Conservation (phyloP, 2,113 vertebrate genomes). For the Genyomyrus donnyi region DNA sequence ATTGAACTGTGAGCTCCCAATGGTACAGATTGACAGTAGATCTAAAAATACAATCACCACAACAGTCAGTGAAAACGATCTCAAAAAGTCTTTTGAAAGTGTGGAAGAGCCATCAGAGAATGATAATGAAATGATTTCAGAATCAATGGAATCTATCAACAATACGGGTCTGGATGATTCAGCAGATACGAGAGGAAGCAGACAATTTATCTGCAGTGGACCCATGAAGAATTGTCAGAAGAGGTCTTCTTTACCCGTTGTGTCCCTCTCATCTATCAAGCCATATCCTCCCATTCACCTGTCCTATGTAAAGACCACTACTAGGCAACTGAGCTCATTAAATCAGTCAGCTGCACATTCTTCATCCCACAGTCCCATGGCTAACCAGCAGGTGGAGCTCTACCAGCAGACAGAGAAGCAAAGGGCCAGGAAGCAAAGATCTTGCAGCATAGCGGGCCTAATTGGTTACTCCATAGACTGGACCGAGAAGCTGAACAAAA, state of each 20-base stretch:
- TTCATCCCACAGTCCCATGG: slow-evolving; percentile 69
- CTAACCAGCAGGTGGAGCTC: slow-evolving; percentile 57
- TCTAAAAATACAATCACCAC: slow-evolving; percentile 46
- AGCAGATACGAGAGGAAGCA: slow-evolving; percentile 42
- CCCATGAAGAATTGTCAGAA: slow-evolving; percentile 46
- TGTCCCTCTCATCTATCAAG: slow-evolving; percentile 43
- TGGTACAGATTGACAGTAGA: slow-evolving; percentile 44
- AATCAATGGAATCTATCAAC: slow-evolving; percentile 47
- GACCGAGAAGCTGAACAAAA: slow-evolving; percentile 57
- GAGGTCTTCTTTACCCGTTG: slow-evolving; percentile 43
- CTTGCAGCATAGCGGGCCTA: slow-evolving; percentile 63
- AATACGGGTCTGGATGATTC: slow-evolving; percentile 50
- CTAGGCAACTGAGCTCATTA: slow-evolving; percentile 84
- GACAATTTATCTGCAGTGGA: slow-evolving; percentile 40
- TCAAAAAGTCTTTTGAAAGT: slow-evolving; percentile 55
- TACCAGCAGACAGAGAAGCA: slow-evolving; percentile 38
- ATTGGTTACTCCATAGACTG: slow-evolving; percentile 71
- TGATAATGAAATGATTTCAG: slow-evolving; percentile 46
- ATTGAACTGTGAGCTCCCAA: slow-evolving; percentile 27
- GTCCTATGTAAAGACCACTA: slow-evolving; percentile 90
- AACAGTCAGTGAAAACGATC: slow-evolving; percentile 53
- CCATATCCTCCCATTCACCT: slow-evolving; percentile 75
- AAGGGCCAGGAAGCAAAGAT: slow-evolving; percentile 60
- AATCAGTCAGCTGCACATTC: slow-evolving; percentile 64
- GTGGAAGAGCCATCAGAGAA: slow-evolving; percentile 51